These are phyloP conservation scores for Drosophila hamatofila DNA, from an alignment of 2,888 invertebrate genomes.

Conservation along the genomic window DNA sequence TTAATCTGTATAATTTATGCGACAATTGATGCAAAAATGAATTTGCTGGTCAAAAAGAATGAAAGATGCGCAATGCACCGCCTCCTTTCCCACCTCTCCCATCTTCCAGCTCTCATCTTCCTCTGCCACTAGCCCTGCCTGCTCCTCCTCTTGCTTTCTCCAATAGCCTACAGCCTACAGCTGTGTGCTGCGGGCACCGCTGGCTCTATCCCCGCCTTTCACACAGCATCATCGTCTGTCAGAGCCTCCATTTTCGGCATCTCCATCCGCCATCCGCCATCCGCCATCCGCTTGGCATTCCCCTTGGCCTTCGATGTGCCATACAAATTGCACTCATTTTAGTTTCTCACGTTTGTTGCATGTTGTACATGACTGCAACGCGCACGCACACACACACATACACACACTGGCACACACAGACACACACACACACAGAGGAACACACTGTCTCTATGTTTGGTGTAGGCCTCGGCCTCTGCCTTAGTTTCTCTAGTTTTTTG, in stretches of 20 bases:
- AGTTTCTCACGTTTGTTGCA: constrained; percentile 81
- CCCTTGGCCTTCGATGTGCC: constrained; percentile 64
- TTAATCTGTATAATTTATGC: constrained; percentile 79
- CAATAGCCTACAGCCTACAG: neutral
- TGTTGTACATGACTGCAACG: constrained; percentile 80
- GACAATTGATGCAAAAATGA: constrained; percentile 74
- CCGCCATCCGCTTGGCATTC: neutral
- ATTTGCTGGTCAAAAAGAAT: constrained; percentile 61
- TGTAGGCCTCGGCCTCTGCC: constrained; percentile 62
- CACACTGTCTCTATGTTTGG: constrained; percentile 16
- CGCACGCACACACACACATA: constrained; percentile 65
- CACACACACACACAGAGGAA: constrained; percentile 59
- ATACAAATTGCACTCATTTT: constrained; percentile 83
- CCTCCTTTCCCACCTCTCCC: neutral
- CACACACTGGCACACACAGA: constrained; percentile 44
- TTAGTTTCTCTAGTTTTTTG: constrained; percentile 47
- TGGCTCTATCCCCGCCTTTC: constrained; percentile 8
- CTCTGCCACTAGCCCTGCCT: neutral
- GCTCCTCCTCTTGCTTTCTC: neutral
- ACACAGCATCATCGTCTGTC: constrained; percentile 4
- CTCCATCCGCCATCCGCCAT: too few relatives aligned
- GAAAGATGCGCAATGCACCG: constrained; percentile 24
- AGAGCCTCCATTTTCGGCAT: constrained; percentile 14
- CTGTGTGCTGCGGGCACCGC: constrained; percentile 11
- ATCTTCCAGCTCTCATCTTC: neutral